Evolutionary conservation across 1,140 invertebrate species (phyloP), one percentile per base, ranked within the genome.

Genomic region (Brachionus angularis): DNA sequence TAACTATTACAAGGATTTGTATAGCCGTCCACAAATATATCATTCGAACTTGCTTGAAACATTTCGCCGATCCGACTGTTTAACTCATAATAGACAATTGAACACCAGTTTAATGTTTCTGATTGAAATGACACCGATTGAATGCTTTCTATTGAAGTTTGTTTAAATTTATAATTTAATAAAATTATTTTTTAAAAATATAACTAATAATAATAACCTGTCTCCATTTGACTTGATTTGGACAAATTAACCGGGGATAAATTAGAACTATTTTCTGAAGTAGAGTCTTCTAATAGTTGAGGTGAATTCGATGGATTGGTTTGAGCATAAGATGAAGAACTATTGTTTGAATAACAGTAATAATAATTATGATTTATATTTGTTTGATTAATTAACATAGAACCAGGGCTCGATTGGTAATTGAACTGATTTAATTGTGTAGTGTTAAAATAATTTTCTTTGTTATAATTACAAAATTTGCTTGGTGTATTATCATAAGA

Each of bases 21-120:
- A 75, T 78, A 75, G 5, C 71, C 53, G 29, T 72, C 71, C 5
- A 72, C 47, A 34, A 62, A 46, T 5, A 72, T 5, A 16, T 33
- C 34, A 25, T 34, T 39, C 8, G 21, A 16, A 16, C 23, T 39
- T n/a, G 50, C 67, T 27, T 73, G 49, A 33, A 71, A 74, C 14
- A 55, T 53, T 29, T 74, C 73, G 5, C 73, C 73, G 21, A 74
- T 73, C 83, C 97, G 93, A n/a, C 93, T 93, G 78, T 98, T 96
- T 39, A 98, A 83, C 81, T 98, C 96, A 83, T 98, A 99, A 79
- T 99, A 98, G 0, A 92, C 91, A 42, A 98, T 93, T 0, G 94
- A 96, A 80, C 94, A 99, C 96, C 96, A 99, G 33, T 55, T 55
- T 33, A n/a, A 21, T 44, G n/a, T 21, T 3, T 71, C 46, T 12